Evolutionary conservation across 92 coral and sea anemone genomes (phyloP), one percentile per base, ranked within the genome.

Genomic region (Parazoanthus darwini): DNA sequence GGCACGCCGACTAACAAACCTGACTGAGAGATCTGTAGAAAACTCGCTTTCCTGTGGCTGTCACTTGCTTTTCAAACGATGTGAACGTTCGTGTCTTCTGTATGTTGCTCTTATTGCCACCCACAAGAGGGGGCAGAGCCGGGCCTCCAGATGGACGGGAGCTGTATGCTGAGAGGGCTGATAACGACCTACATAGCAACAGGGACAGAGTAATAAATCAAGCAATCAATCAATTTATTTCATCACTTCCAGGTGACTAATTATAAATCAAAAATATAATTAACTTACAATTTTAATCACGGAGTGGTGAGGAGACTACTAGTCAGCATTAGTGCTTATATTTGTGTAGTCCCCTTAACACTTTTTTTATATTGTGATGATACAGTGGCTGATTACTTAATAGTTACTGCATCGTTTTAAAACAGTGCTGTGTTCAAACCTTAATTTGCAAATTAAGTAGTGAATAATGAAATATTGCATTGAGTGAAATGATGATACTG

Each of bases 91-190:
- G 91, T 16, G 90, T 77, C 36, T 91, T 87, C 74, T 86, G 90
- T 56, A 95, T 91, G 63, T 86, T 86, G 79, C 93, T 91, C 44
- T 77, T 93, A 63, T 85, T 15, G 89, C 87, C 46, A 86, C 92
- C 94, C 82, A 90, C 87, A 74, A 95, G 88, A 10, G 94, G 98
- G 1, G 98, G 98, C 25, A 95, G 88, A 33, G 98, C 98, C 6
- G 98, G 98, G 8, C 98, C 98, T 22, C 93, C 88, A 29, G 92
- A 80, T 63, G 98, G 98, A 58, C 99, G 95, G 85, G 94, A 91
- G 82, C 88, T 96, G 94, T 94, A 94, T n/a, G 99, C 98, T 20
- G 97, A 94, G 73, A 94, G 89, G 65, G 98, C 99, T 74, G 99
- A 97, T 74, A 97, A 85, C 38, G 99, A 95, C 88, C 99, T 95